phyloP scores from a whole-genome alignment of 2,797 vertebrate genomes.

The Echeneis naucrates region DNA sequence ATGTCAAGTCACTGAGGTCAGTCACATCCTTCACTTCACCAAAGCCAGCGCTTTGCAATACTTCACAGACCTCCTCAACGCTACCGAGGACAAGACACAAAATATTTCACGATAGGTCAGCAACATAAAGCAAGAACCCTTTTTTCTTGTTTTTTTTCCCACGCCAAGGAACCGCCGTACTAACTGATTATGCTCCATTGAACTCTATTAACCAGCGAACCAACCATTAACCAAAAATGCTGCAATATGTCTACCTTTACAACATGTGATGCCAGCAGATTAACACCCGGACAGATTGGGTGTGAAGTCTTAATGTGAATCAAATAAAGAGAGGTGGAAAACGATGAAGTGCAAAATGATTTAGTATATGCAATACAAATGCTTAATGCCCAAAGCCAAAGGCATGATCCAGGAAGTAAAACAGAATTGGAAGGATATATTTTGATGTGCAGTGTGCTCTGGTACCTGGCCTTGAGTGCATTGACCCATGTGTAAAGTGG shows the following conservation, averaged over 20 bases:
- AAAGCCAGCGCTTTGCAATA: constrained; percentile 81
- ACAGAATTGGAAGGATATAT: not conserved
- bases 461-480: constrained; percentile 82
- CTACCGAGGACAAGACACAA: constrained; percentile 68
- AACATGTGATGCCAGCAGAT: constrained; percentile 1
- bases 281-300: not conserved
- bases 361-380: not conserved
- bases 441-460: not conserved
- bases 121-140: not conserved
- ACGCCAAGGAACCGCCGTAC: not conserved
- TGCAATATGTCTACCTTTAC: constrained; percentile 7
- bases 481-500: constrained; percentile 93
- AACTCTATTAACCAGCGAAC: too few species aligned
- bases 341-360: not conserved
- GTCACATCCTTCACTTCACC: constrained; percentile 77
- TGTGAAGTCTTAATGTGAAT: not conserved
- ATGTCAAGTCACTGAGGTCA: constrained; percentile 76
- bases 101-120: not conserved
- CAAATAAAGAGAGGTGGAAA: constrained; percentile 2
- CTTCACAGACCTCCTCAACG: constrained; percentile 83
- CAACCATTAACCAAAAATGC: constrained; percentile 28
- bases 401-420: not conserved
- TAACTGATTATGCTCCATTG: constrained; percentile 4
- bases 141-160: not conserved
- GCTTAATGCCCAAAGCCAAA: not conserved